Evolutionary conservation across 2,888 invertebrate genomes (phyloP), one percentile per base, ranked within the genome.

Genomic region (Phymatocera aterrima): DNA sequence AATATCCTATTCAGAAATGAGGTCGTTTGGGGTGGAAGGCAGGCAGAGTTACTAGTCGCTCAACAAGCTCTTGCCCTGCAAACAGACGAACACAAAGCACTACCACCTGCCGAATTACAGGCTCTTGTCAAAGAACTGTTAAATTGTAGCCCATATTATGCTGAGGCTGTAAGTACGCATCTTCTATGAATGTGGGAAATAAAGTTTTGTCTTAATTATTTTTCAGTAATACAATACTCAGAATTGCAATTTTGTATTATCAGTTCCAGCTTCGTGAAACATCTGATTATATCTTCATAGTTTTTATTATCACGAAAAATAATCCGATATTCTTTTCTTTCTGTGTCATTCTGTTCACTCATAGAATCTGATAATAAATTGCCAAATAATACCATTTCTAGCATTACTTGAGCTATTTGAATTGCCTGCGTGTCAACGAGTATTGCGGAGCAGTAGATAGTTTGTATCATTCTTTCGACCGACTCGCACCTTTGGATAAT

Each of bases 331-430:
- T 57, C 31, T 24, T 28, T 72, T 74, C 31, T 48, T 40, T 21
- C 18, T 78, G 18, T 31, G n/a, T 28, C 60, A 28, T 68, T 64
- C 64, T 46, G 10, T 75, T 65, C 54, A 18, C 70, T 68, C 57
- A 60, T n/a, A n/a, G 46, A 74, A n/a, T 48, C 18, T 77, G n/a
- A 70, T 75, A 43, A 77, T 57, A 43, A 10, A 64, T 48, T 64
- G 43, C 18, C 51, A 40, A 48, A 78, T 46, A 37, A 72, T 61
- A 78, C 78, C 78, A 77, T 81, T 93, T 93, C 80, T 91, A 97
- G 96, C 97, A 98, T 91, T 98, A 96, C 88, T 92, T 98, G 54
- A 97, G 96, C 86, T 98, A 97, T 88, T 91, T 98, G 87, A 98
- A 98, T 91, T 96, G 96, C 87, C 91, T 98, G 80, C 93, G 98